Conservation (phyloP, 2,888 invertebrate species). For the Athripsodes cinereus region DNA sequence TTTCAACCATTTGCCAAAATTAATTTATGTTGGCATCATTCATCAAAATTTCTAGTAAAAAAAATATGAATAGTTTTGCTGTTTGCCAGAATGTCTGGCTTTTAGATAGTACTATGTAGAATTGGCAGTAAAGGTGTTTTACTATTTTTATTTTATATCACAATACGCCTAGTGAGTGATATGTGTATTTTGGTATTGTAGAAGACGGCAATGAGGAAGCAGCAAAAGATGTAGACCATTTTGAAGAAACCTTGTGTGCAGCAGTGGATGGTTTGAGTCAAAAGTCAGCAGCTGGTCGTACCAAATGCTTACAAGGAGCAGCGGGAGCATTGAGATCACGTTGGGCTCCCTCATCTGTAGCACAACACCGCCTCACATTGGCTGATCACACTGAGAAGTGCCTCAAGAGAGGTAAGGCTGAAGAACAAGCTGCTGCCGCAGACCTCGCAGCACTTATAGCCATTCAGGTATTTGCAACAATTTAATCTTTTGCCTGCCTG, state of each 20-base stretch:
- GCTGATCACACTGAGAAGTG: constrained; percentile 77
- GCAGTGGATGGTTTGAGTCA: constrained; percentile 84
- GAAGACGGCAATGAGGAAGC: constrained; percentile 57
- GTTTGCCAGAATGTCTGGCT: no score
- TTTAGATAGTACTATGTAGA: no score
- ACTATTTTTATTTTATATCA: no score
- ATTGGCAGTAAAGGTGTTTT: no score
- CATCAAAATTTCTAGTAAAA: no score
- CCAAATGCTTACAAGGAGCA: constrained; percentile 63
- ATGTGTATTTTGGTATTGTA: constrained; percentile 34
- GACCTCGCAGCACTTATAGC: constrained; percentile 73
- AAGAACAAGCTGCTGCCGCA: constrained; percentile 79
- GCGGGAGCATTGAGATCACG: constrained; percentile 72
- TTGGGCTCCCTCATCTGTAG: constrained; percentile 68
- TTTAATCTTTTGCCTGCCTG: no score
- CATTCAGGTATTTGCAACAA: constrained; percentile 57
- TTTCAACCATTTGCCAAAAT: no score
- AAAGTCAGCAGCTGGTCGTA: constrained; percentile 80
- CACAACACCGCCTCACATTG: constrained; percentile 71
- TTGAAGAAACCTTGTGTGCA: constrained; percentile 85
- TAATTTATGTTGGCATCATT: no score
- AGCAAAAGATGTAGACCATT: constrained; percentile 51
- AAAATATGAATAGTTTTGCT: no score
- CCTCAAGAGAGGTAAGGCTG: constrained; percentile 74
- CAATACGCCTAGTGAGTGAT: no score